phyloP scores from a whole-genome alignment of 2,888 invertebrate species.

The Lottia scabra region DNA sequence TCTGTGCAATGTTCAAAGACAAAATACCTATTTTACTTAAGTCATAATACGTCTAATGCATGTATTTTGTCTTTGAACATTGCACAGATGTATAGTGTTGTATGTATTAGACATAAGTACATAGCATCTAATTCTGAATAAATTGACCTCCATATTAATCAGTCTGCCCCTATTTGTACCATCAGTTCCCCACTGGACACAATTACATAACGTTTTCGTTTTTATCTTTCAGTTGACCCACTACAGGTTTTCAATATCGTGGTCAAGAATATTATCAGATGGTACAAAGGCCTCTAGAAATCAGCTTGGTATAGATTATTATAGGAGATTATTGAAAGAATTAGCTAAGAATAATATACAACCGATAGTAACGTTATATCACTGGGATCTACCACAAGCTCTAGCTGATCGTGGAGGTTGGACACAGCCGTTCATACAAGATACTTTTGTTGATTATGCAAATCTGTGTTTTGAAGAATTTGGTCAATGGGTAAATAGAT shows the following conservation, averaged over 20 bases:
- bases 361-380: slow-evolving; percentile 74
- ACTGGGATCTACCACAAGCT: slow-evolving; percentile 67
- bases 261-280: slow-evolving; percentile 81
- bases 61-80: too few relatives aligned
- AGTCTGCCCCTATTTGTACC: too few relatives aligned
- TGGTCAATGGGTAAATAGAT: slow-evolving; percentile 58
- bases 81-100: too few relatives aligned
- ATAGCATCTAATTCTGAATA: too few relatives aligned
- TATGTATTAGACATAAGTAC: too few relatives aligned
- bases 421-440: slow-evolving; percentile 42
- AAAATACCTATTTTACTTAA: too few relatives aligned
- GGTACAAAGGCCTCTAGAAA: slow-evolving; percentile 73
- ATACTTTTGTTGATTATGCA: slow-evolving; percentile 64
- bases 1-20: too few relatives aligned
- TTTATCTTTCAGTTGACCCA: slow-evolving; percentile 39
- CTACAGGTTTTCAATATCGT: slow-evolving; percentile 73
- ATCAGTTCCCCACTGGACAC: too few relatives aligned
- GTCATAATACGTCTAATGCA: too few relatives aligned
- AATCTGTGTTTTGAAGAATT: slow-evolving; percentile 59
- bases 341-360: slow-evolving; percentile 74
- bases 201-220: too few relatives aligned
- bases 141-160: too few relatives aligned
- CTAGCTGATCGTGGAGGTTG: slow-evolving; percentile 68
- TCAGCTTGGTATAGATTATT: slow-evolving; percentile 79
- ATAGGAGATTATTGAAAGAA: slow-evolving; percentile 81